These are phyloP conservation scores for Toxotes chatareus DNA, from an alignment of 2,113 vertebrate genomes.

Conservation along the genomic window DNA sequence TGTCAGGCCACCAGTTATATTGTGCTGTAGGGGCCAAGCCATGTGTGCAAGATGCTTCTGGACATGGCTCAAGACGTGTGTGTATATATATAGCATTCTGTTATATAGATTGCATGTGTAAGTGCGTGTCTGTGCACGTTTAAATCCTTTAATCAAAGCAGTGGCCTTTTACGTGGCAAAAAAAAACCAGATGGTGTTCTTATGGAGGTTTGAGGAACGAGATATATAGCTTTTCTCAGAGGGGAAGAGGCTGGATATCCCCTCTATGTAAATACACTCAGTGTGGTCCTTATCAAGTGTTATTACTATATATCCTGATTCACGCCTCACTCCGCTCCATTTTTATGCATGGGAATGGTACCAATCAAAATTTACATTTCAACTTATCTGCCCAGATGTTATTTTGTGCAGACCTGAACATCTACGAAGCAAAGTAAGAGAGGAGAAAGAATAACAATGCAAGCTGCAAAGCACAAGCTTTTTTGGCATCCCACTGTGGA, in stretches of 20 bases:
- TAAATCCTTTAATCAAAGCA: conserved; percentile 66
- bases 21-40: conserved; percentile 25
- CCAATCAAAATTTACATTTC: conserved; percentile 21
- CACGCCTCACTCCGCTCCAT: conserved; percentile 34
- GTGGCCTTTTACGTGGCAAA: conserved; percentile 12
- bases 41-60: conserved; percentile 55
- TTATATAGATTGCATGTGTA: neutral
- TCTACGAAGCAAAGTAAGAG: conserved; percentile 17
- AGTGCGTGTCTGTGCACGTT: conserved; percentile 34
- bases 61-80: conserved; percentile 32
- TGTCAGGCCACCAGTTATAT: conserved; percentile 35
- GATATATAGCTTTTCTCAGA: conserved; percentile 56
- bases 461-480: conserved; percentile 55
- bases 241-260: conserved; percentile 44
- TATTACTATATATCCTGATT: conserved; percentile 56
- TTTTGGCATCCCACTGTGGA: conserved; percentile 78
- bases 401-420: conserved; percentile 19
- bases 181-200: conserved; percentile 56
- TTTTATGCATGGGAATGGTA: conserved; percentile 31
- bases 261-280: conserved; percentile 61
- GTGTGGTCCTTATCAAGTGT: conserved; percentile 68
- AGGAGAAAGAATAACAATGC: conserved; percentile 60
- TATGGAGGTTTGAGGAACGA: conserved; percentile 38
- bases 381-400: conserved; percentile 5
- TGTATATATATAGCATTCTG: neutral